A percentile compares a stretch with the other conserved stretches of the same genome.
These are phyloP conservation scores for Nasonia longicornis DNA, from an alignment of 1,140 invertebrate species.

Conservation along the genomic window DNA sequence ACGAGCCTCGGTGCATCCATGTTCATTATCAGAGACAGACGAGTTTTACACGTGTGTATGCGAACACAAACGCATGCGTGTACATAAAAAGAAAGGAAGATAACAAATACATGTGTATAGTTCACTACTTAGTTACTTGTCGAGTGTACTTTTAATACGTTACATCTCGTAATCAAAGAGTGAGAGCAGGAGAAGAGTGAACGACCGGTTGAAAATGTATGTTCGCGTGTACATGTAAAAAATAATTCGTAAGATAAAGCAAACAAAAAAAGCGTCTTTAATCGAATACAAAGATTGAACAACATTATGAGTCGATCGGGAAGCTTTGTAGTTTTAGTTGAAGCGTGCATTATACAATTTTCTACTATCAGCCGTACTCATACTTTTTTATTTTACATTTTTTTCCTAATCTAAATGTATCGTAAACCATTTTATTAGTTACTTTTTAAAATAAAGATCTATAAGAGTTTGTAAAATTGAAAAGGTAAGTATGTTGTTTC, in stretches of 20 bases:
- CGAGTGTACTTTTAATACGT: conserved; percentile 46
- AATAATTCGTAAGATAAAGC: conserved; percentile 43
- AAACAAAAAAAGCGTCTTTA: conserved; percentile 35
- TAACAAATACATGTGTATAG: conserved; percentile 46
- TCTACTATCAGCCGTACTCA: conserved; percentile 37
- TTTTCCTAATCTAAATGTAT: conserved; percentile 1
- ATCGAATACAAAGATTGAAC: conserved; percentile 38
- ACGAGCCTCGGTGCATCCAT: not conserved
- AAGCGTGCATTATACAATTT: conserved; percentile 44
- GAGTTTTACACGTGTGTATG: conserved; percentile 39
- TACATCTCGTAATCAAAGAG: conserved; percentile 44
- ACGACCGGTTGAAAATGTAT: conserved; percentile 43
- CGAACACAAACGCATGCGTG: conserved; percentile 39
- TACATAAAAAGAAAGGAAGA: conserved; percentile 10
- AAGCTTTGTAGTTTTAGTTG: conserved; percentile 47
- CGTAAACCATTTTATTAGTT: conserved; percentile 25
- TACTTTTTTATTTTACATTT: conserved; percentile 33
- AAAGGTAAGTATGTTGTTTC: conserved; percentile 44
- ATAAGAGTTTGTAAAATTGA: conserved; percentile 23
- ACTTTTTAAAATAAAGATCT: not conserved
- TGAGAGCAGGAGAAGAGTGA: conserved; percentile 32
- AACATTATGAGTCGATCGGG: conserved; percentile 42
- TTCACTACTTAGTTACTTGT: conserved; percentile 44
- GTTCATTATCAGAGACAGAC: conserved; percentile 23
- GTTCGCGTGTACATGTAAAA: conserved; percentile 47